phyloP scores from a whole-genome alignment of 2,797 vertebrate genomes.

The Gymnocypris eckloni region DNA sequence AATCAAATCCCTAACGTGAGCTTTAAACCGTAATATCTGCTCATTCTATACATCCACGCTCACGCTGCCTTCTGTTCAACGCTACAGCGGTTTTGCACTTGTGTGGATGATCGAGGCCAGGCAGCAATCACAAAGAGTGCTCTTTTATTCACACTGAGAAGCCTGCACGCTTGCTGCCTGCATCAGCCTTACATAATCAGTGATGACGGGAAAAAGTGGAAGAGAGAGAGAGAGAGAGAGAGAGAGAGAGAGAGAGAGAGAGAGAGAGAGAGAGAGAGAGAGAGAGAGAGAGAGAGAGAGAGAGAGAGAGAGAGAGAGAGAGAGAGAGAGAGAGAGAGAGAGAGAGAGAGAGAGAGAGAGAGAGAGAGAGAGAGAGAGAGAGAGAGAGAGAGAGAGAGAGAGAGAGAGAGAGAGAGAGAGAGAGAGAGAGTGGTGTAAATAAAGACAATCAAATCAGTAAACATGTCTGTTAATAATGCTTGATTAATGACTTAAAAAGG shows the following conservation, averaged over 20 bases:
- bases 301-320: slow-evolving; percentile 44
- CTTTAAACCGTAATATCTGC: not conserved
- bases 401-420: slow-evolving; percentile 38
- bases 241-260: slow-evolving; percentile 43
- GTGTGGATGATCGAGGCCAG: slow-evolving; percentile 68
- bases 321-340: slow-evolving; percentile 4
- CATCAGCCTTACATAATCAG: slow-evolving; percentile 64
- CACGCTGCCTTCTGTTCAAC: slow-evolving; percentile 64
- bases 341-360: no score
- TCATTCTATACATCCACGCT: slow-evolving; percentile 30
- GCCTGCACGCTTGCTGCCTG: slow-evolving; percentile 22
- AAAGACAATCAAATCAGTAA: slow-evolving; percentile 1
- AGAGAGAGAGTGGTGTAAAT: slow-evolving; percentile 47
- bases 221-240: slow-evolving; percentile 42
- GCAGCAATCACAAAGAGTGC: slow-evolving; percentile 70
- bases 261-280: not conserved
- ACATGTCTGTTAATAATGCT: not conserved
- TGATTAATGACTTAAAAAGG: not conserved
- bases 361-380: no score
- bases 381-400: no score
- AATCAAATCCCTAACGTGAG: not conserved
- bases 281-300: slow-evolving; percentile 27
- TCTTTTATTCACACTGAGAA: slow-evolving; percentile 56
- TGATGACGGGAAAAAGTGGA: slow-evolving; percentile 56
- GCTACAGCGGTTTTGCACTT: slow-evolving; percentile 55